These are phyloP conservation scores for Pyrrhosoma nymphula DNA, from an alignment of 2,888 invertebrate species.

Conservation along the genomic window DNA sequence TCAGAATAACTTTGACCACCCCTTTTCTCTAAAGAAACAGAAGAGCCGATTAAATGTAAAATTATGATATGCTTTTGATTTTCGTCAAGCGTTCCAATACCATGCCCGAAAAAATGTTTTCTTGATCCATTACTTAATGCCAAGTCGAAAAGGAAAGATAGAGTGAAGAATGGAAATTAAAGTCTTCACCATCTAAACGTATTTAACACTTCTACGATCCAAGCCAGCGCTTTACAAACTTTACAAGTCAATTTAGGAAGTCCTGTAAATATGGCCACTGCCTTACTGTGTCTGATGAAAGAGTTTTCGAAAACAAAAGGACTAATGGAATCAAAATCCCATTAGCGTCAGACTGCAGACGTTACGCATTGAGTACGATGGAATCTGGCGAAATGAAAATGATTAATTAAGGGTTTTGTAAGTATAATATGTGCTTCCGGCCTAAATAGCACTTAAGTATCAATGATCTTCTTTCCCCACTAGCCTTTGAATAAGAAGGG, in stretches of 20 bases:
- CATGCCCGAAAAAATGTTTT: no score
- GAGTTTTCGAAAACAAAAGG: background rate
- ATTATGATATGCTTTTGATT: no score
- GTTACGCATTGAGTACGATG: conserved; percentile 9
- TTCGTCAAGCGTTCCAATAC: no score
- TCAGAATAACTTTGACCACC: no score
- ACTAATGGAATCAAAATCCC: background rate
- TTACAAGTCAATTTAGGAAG: background rate
- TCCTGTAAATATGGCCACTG: background rate
- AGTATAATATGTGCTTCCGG: conserved; percentile 12
- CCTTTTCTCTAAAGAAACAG: no score
- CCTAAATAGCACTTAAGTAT: background rate
- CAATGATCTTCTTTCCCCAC: background rate
- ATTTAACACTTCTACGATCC: background rate
- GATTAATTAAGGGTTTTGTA: conserved; percentile 28
- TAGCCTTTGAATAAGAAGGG: background rate
- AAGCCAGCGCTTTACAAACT: background rate
- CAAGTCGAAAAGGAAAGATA: no score
- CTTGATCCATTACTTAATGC: no score
- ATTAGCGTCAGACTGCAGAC: background rate
- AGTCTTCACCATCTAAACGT: no score
- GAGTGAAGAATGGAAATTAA: no score
- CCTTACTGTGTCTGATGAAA: background rate
- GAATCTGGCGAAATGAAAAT: background rate
- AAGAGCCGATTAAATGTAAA: no score